Evolutionary conservation across 2,797 vertebrate genomes (phyloP).

Genomic region (Aulostomus chinensis): DNA sequence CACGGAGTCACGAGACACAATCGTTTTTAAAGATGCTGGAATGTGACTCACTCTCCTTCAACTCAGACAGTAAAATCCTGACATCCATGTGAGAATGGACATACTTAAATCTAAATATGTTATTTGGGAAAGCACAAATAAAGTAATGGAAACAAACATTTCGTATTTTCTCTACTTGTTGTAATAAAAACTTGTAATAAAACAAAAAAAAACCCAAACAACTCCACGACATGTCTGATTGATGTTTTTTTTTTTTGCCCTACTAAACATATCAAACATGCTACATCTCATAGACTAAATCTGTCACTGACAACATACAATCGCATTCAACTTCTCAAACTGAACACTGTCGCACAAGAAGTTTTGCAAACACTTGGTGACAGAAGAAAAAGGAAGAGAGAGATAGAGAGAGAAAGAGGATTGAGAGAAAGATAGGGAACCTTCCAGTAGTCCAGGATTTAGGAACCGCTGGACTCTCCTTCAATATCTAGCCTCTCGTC

Average conservation of each 20-base stretch:
- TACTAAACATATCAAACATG: slow-evolving; percentile 19
- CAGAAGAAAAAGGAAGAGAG: slow-evolving; percentile 59
- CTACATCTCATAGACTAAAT: slow-evolving; percentile 21
- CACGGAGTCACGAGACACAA: too few relatives aligned
- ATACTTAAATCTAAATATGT: too few relatives aligned
- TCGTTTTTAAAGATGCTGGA: too few relatives aligned
- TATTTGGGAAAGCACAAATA: too few relatives aligned
- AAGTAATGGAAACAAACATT: too few relatives aligned
- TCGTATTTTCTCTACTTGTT: too few relatives aligned
- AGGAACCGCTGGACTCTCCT: slow-evolving; percentile 95
- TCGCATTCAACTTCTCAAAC: slow-evolving; percentile 50
- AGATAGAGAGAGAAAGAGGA: slow-evolving; percentile 46
- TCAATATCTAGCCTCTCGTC: slow-evolving; percentile 95
- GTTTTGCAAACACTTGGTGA: slow-evolving; percentile 67
- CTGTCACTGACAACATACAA: slow-evolving; percentile 35
- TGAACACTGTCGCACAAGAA: slow-evolving; percentile 58
- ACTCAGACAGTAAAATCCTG: too few relatives aligned
- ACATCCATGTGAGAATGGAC: too few relatives aligned
- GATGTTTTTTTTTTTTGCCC: neutral
- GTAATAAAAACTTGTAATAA: too few relatives aligned
- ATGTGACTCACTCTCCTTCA: too few relatives aligned
- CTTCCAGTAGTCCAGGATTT: slow-evolving; percentile 97
- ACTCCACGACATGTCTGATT: neutral
- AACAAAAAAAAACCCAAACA: too few relatives aligned
- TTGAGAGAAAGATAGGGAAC: slow-evolving; percentile 90